Base-by-base conservation (phyloP, 2,797 vertebrate species). In the Allobates femoralis region DNA sequence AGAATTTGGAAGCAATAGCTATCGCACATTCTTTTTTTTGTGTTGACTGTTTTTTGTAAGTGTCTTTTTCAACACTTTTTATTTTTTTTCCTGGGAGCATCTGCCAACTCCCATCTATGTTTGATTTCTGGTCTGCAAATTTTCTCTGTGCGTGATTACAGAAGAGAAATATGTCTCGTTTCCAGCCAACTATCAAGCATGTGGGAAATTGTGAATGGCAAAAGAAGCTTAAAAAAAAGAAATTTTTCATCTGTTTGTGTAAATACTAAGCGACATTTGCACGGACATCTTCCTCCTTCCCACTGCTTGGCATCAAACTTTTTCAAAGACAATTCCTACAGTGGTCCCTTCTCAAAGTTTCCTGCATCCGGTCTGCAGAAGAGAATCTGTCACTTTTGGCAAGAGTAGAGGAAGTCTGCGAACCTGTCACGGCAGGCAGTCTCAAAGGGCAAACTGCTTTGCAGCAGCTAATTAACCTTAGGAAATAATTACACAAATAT, bases 401-500 rank as follows among this genome's bases (percentile, higher is more conserved):
- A 94, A 64, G 92, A 91, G 90, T 94, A 93, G 91, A 92, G 93
- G 91, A 93, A 94, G 93, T 94, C 94, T 91, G 93, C 94, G 95
- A 95, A 95, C 95, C 95, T 95, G 96, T 98, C 97, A 97, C 95
- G 92, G 92, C 91, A 95, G 96, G 94, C 94, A 93, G 95, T 98
- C 97, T 99, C 97, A 90, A 95, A 96, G 96, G 96, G 95, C 89
- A 69, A 94, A 90, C 93, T 94, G 95, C 96, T 96, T 96, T 96
- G 94, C 95, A 94, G 95, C 94, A 96, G 96, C 96, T 96, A 98
- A 99, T 99, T 99, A 99, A 98, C 96, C 96, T 95, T 96, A 93
- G 96, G 94, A 99, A 98, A 98, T 98, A 98, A 98, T 98, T 97
- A 97, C 95, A 95, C 94, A 96, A 96, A 95, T 98, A 98, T 98